Evolutionary conservation across 2,113 vertebrate genomes (phyloP).

Genomic region (Damaliscus lunatus): DNA sequence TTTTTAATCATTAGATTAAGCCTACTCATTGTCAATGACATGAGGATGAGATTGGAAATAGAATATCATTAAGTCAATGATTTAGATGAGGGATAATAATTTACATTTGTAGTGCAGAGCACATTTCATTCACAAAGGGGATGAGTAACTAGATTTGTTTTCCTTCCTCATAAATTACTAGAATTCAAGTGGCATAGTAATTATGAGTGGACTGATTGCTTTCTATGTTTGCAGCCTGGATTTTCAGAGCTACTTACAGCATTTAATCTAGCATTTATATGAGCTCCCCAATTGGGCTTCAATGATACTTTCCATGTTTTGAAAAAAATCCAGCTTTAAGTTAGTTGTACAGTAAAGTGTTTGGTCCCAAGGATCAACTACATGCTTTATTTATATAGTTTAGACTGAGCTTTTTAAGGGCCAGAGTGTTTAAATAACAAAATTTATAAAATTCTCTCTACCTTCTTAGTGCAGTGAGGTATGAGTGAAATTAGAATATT

Average conservation of each 20-base stretch:
- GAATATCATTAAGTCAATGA: conserved; percentile 48
- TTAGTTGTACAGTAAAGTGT: not conserved
- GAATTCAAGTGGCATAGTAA: conserved; percentile 59
- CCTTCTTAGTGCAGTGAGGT: not conserved
- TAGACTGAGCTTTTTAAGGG: not conserved
- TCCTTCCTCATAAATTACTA: conserved; percentile 58
- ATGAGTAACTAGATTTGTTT: conserved; percentile 62
- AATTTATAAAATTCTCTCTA: not conserved
- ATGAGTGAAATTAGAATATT: not conserved
- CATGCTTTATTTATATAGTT: not conserved
- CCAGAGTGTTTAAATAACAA: not conserved
- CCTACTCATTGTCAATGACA: conserved; percentile 27
- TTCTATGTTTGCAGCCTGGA: not conserved
- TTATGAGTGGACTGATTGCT: conserved; percentile 56
- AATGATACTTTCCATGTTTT: not conserved
- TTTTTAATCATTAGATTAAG: conserved; percentile 51
- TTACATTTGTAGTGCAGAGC: conserved; percentile 46
- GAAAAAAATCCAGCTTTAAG: conserved; percentile 14
- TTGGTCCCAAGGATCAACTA: not conserved
- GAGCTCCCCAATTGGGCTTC: not conserved
- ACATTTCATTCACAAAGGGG: conserved; percentile 60
- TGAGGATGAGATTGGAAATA: conserved; percentile 9
- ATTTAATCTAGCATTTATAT: conserved; percentile 25
- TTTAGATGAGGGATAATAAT: conserved; percentile 52
- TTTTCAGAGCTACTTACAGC: not conserved